phyloP scores from a whole-genome alignment of 2,888 invertebrate genomes.

The Cephalotes varians region DNA sequence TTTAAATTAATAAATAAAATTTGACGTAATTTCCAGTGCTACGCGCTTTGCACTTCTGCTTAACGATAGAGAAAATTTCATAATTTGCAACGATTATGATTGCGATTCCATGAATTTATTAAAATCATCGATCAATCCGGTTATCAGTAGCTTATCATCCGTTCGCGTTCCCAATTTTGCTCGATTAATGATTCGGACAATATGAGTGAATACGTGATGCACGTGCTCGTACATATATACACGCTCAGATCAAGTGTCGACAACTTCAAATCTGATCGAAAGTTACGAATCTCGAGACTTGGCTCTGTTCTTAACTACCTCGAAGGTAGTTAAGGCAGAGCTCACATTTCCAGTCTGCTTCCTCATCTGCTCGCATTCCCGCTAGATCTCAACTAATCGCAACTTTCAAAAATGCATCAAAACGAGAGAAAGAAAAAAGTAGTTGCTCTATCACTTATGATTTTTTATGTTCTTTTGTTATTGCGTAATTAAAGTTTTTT shows the following conservation, averaged over 20 bases:
- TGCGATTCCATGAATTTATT: slow-evolving; percentile 12
- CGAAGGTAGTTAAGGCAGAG: slow-evolving; percentile 55
- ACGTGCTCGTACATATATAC: neutral
- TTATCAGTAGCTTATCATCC: slow-evolving; percentile 28
- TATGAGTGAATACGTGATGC: neutral
- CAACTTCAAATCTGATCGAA: slow-evolving; percentile 74
- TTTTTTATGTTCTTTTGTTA: neutral
- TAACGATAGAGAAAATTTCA: slow-evolving; percentile 1
- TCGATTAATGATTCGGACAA: slow-evolving; percentile 42
- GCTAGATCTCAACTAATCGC: slow-evolving; percentile 36
- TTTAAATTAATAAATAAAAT: slow-evolving; percentile 6
- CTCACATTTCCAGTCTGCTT: slow-evolving; percentile 52
- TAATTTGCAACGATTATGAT: neutral
- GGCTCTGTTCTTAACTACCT: slow-evolving; percentile 64
- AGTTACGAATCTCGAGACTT: slow-evolving; percentile 71
- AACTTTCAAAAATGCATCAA: slow-evolving; percentile 41
- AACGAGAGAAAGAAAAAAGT: slow-evolving; percentile 18
- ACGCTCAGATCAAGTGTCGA: slow-evolving; percentile 50
- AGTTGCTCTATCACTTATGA: neutral
- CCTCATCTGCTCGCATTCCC: slow-evolving; percentile 50
- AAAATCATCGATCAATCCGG: slow-evolving; percentile 54
- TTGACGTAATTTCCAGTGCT: neutral
- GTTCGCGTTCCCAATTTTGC: slow-evolving; percentile 10
- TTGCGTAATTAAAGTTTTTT: slow-evolving; percentile 74
- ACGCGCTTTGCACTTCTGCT: neutral